phyloP scores from a whole-genome alignment of 2,113 vertebrate genomes.

The Oriolus oriolus region DNA sequence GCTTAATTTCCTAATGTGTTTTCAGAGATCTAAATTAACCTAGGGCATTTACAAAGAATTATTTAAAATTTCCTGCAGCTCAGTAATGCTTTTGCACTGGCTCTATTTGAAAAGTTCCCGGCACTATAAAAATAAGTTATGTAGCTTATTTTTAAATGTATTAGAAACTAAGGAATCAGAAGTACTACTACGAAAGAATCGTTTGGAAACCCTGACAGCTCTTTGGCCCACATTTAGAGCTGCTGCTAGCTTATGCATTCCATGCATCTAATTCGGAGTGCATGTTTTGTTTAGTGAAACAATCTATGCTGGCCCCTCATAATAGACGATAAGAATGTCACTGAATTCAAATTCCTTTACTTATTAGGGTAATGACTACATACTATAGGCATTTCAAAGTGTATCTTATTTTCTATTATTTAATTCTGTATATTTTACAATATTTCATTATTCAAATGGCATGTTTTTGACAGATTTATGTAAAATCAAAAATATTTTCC shows the following conservation, averaged over 20 bases:
- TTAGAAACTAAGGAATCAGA: conserved; percentile 73
- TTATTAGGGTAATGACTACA: background rate
- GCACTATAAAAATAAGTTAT: conserved; percentile 68
- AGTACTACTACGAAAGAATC: conserved; percentile 64
- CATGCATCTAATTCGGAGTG: conserved; percentile 52
- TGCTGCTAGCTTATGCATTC: conserved; percentile 46
- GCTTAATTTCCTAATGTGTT: conserved; percentile 93
- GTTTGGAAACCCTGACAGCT: conserved; percentile 52
- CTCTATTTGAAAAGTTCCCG: conserved; percentile 71
- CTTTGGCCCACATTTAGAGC: conserved; percentile 36
- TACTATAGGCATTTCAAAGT: background rate
- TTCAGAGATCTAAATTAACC: conserved; percentile 84
- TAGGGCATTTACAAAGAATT: conserved; percentile 81
- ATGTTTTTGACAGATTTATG: background rate
- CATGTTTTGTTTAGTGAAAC: conserved; percentile 36
- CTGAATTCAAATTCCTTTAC: background rate
- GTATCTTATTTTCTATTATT: background rate
- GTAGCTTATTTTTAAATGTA: conserved; percentile 71
- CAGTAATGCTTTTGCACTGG: conserved; percentile 57
- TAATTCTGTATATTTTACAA: background rate
- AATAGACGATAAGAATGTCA: conserved; percentile 56
- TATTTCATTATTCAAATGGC: background rate
- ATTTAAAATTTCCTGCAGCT: conserved; percentile 75
- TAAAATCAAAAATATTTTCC: background rate
- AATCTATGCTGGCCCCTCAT: conserved; percentile 39